Base-by-base conservation (phyloP, 2,797 vertebrate species). In the Taenioides sp. region DNA sequence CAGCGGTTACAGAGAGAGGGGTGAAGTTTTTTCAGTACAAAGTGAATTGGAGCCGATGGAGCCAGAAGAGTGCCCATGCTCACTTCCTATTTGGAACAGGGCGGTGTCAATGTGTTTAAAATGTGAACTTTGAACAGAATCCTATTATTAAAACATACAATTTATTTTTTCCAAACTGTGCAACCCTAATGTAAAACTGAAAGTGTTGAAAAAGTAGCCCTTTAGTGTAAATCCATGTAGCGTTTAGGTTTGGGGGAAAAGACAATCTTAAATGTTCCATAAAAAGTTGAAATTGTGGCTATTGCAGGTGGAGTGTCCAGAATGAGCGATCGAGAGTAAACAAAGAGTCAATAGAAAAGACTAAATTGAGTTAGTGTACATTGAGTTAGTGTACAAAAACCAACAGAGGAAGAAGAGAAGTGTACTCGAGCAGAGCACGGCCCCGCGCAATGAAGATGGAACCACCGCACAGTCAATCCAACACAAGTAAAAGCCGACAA, bases 401-500 rank as follows among this genome's bases (percentile, higher is more conserved):
- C 64, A 47, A 65, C 10, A 54, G 43, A 70, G 62, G 60, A 18
- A 34, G 65, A 65, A 66, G 75, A 16, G 65, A 75, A 67, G 60
- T 55, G 52, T 58, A 68, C 70, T 65, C 57, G 10, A 73, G 75
- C 65, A 67, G 71, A 80, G 64, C 73, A 61, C 28, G 2, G 50
- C 62, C 67, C 27, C 57, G 74, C 60, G 52, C 72, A 43, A 52
- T 50, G 75, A 78, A 78, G 71, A 79, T 77, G 73, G 76, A 85
- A 86, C 83, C 54, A 65, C 58, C 65, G 71, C 60, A 70, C 59
- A 63, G 71, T 59, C 57, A 81, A 84, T 81, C 75, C 71, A 83
- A 80, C 72, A 72, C 76, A 50, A 82, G 65, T 62, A 64, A 80
- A 81, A 80, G 70, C 50, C 66, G 79, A 80, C 73, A 72, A 67